A percentile compares a stretch with the other conserved stretches of the same genome.
These are phyloP conservation scores for Parochlus steinenii DNA, from an alignment of 2,888 invertebrate species.

Conservation along the genomic window DNA sequence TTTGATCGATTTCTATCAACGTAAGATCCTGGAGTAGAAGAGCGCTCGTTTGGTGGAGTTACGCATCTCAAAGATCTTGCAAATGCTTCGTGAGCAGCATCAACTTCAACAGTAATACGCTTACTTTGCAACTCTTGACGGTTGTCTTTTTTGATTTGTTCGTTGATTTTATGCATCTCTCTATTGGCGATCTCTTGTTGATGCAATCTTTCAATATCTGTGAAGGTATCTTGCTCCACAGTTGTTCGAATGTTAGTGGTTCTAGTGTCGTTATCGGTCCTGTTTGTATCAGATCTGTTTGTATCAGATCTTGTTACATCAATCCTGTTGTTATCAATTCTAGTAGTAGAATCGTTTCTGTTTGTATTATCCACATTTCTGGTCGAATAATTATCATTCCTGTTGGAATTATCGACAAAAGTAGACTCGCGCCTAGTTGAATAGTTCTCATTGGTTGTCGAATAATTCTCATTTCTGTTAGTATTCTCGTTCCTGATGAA, in stretches of 20 bases:
- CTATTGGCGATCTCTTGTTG: slow-evolving; percentile 11
- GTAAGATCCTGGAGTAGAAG: slow-evolving; percentile 15
- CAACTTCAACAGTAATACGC: slow-evolving; percentile 43
- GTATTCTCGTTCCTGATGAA: slow-evolving; percentile 2
- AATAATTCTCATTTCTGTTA: too few species aligned
- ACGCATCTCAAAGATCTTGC: slow-evolving; percentile 52
- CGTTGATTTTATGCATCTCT: slow-evolving; percentile 10
- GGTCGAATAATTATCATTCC: too few species aligned
- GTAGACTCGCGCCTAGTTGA: too few species aligned
- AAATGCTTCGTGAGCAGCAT: slow-evolving; percentile 60
- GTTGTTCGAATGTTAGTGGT: not conserved
- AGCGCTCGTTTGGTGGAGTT: slow-evolving; percentile 36
- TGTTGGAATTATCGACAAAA: too few species aligned
- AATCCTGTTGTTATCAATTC: slow-evolving; percentile 1
- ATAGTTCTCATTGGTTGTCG: too few species aligned
- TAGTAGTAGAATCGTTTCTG: not conserved
- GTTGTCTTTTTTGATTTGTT: slow-evolving; percentile 9
- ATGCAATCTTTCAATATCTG: too few species aligned
- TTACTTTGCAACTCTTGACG: slow-evolving; percentile 25
- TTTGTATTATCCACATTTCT: not conserved
- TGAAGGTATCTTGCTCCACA: too few species aligned
- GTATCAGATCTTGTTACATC: not conserved
- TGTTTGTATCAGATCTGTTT: not conserved
- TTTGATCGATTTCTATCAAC: slow-evolving; percentile 16
- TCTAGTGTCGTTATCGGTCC: not conserved